phyloP scores from a whole-genome alignment of 2,113 vertebrate genomes.

The Callaeas wilsoni region DNA sequence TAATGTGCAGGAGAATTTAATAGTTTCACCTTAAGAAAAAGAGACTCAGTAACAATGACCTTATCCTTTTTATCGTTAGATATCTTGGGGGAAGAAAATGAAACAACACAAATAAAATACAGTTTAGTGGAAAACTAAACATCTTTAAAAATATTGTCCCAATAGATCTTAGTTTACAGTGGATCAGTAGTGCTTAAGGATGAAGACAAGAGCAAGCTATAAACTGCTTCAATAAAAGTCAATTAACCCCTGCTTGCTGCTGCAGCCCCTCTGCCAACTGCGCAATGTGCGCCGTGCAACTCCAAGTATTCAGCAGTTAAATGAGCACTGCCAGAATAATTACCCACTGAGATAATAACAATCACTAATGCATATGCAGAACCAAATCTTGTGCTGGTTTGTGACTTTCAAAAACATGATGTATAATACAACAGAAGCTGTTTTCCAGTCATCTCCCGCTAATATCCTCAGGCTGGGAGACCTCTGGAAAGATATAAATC shows the following conservation, averaged over 20 bases:
- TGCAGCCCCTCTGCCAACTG: not conserved
- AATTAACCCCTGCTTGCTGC: slow-evolving; percentile 60
- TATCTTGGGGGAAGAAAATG: slow-evolving; percentile 12
- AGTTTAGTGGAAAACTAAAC: slow-evolving; percentile 56
- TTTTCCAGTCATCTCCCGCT: not conserved
- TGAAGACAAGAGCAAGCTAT: slow-evolving; percentile 31
- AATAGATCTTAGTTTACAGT: slow-evolving; percentile 39
- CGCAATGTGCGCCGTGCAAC: fast-evolving
- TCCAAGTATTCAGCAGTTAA: not conserved
- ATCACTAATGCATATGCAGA: not conserved
- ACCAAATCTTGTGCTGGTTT: not conserved
- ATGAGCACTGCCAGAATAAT: not conserved
- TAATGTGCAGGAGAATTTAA: slow-evolving; percentile 51
- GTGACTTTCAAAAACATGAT: not conserved
- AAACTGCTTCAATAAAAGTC: slow-evolving; percentile 61
- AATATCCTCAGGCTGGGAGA: not conserved
- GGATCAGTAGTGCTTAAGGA: slow-evolving; percentile 58
- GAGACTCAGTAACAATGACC: not conserved
- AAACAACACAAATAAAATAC: slow-evolving; percentile 64
- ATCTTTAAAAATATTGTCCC: slow-evolving; percentile 51
- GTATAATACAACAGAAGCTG: not conserved
- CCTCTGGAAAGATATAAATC: not conserved
- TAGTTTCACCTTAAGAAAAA: slow-evolving; percentile 46
- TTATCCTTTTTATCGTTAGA: not conserved
- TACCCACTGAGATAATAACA: not conserved